phyloP scores from a whole-genome alignment of 2,113 vertebrate species.

The Eudyptes chrysolophus region DNA sequence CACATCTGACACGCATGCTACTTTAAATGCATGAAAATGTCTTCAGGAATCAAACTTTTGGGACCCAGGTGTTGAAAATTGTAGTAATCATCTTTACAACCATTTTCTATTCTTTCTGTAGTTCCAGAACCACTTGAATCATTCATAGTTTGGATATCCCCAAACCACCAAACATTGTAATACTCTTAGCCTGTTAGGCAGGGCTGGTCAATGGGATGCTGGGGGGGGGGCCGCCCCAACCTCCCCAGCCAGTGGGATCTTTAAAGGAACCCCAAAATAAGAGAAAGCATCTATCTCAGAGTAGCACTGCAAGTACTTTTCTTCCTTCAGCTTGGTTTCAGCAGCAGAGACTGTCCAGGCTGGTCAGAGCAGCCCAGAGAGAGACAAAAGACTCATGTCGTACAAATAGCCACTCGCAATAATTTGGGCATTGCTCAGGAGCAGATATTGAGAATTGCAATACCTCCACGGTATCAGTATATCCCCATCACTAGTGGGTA shows the following conservation, averaged over 20 bases:
- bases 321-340: neutral
- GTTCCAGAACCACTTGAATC: neutral
- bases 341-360: neutral
- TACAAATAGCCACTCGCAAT: neutral
- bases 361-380: neutral
- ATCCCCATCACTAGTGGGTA: neutral
- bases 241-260: neutral
- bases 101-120: neutral
- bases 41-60: neutral
- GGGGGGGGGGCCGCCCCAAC: no score
- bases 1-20: neutral
- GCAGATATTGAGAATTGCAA: neutral
- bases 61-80: neutral
- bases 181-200: neutral
- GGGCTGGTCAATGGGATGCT: neutral
- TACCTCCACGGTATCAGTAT: neutral
- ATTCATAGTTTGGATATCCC: neutral
- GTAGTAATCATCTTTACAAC: neutral
- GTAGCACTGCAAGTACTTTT: neutral
- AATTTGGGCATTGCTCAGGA: neutral
- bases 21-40: neutral
- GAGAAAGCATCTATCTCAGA: neutral
- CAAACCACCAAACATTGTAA: rapidly evolving
- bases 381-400: neutral
- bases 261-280: neutral